phyloP scores from a whole-genome alignment of 2,797 vertebrate species.

The Mormyrops boulengeri region DNA sequence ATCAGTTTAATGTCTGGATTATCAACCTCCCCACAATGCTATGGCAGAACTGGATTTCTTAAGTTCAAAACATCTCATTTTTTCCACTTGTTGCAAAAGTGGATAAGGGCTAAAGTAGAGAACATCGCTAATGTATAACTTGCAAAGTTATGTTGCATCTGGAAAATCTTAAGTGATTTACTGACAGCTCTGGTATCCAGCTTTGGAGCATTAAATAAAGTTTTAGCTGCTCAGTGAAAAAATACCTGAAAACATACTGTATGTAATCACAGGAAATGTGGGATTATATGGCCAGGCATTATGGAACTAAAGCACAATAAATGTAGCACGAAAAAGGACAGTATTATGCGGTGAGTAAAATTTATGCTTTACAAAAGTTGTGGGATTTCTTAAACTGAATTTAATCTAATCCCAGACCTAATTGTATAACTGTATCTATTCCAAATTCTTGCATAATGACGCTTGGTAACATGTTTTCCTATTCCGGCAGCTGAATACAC shows the following conservation, averaged over 20 bases:
- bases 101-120: not conserved
- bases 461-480: not conserved
- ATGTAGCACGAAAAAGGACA: not conserved
- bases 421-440: not conserved
- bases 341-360: not conserved
- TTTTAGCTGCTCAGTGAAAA: not conserved
- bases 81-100: not conserved
- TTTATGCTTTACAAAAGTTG: not conserved
- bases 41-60: not conserved
- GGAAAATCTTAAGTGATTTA: not conserved
- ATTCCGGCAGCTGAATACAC: not conserved
- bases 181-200: not conserved
- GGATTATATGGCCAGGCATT: not conserved
- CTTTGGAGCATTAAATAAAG: not conserved
- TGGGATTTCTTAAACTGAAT: not conserved
- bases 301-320: not conserved
- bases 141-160: not conserved
- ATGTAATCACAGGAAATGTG: not conserved
- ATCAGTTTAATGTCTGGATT: not conserved
- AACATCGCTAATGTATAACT: not conserved
- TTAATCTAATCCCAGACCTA: not conserved
- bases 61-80: not conserved
- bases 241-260: not conserved
- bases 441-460: not conserved
- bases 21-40: not conserved